Evolutionary conservation across 2,888 invertebrate species (phyloP).

Genomic region (Dynastes grantii): DNA sequence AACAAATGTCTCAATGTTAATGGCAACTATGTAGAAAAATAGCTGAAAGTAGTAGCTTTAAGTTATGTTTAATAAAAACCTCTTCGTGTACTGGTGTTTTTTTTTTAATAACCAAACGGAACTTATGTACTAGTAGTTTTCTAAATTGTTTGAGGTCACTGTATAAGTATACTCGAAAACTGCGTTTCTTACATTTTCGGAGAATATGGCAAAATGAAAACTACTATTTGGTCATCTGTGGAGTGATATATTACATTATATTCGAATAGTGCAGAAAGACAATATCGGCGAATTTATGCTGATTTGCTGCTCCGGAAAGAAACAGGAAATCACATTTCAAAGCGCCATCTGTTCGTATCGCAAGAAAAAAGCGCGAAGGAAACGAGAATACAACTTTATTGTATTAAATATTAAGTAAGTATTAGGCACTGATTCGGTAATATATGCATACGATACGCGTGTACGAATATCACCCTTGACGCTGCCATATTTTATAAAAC

Average conservation of each 20-base stretch:
- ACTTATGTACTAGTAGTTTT: no score
- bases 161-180: no score
- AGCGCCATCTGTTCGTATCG: background rate
- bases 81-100: no score
- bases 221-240: background rate
- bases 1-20: no score
- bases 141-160: no score
- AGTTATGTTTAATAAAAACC: no score
- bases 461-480: background rate
- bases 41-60: no score
- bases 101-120: no score
- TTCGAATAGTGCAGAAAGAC: background rate
- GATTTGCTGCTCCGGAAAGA: background rate
- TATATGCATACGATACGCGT: background rate
- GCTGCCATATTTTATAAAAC: no score
- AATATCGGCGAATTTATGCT: background rate
- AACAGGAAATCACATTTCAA: background rate
- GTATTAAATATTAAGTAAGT: slow-evolving; percentile 29
- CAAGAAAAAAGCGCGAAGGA: background rate
- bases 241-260: background rate
- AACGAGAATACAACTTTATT: background rate
- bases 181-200: no score
- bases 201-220: no score
- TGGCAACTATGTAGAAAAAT: no score
- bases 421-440: background rate